A percentile compares a stretch with the other conserved stretches of the same genome.
Evolutionary conservation across 2,797 vertebrate species (phyloP).

Genomic region (Gallinago nigripennis): DNA sequence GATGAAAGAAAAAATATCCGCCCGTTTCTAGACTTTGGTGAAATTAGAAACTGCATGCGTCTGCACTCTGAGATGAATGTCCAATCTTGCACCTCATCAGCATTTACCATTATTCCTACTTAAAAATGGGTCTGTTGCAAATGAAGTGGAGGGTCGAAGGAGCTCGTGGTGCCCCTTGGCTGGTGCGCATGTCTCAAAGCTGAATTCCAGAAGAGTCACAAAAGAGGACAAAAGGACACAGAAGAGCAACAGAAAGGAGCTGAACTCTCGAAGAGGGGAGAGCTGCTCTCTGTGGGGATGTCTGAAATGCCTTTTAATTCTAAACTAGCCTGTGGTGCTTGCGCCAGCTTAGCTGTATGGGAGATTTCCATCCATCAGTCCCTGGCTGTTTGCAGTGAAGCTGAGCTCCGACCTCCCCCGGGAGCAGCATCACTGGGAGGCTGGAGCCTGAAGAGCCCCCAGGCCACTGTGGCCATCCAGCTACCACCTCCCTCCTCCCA

Average conservation of each 20-base stretch:
- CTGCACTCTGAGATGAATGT: background rate
- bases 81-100: conserved; percentile 43
- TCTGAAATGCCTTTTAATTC: background rate
- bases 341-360: background rate
- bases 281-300: background rate
- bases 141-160: conserved; percentile 13
- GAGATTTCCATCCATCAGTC: background rate
- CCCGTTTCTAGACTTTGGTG: background rate
- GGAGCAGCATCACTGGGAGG: background rate
- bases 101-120: background rate
- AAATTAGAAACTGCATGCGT: background rate
- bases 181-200: rapidly evolving
- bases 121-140: background rate
- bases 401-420: rapidly evolving
- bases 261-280: background rate
- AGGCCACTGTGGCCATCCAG: background rate
- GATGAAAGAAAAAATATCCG: background rate
- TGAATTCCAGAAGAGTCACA: conserved; percentile 4
- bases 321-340: background rate
- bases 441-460: background rate
- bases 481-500: background rate
- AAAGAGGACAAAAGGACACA: background rate
- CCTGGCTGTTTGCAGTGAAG: background rate
- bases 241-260: background rate
- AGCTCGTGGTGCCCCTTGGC: background rate